Evolutionary conservation across 2,113 vertebrate species (phyloP), one percentile per base, ranked within the genome.

Genomic region (Phyllostomus hastatus): DNA sequence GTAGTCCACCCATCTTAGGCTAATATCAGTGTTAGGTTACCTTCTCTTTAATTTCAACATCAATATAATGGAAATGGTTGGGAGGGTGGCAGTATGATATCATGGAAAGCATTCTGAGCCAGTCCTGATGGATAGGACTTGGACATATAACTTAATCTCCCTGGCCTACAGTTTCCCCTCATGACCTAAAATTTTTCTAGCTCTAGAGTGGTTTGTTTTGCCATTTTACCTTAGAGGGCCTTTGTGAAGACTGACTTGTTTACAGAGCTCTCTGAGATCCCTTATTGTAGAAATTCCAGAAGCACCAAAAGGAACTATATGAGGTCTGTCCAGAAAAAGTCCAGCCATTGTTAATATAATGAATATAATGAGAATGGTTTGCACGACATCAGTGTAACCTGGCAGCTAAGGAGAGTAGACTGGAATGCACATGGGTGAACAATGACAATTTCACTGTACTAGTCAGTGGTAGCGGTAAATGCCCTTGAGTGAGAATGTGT

Each of bases 241-340:
- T 92, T 87, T 87, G 24, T 80, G 66, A 70, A 96, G 50, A 69
- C 76, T 66, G 19, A 35, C 24, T 7, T 79, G 57, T 91, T 97
- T 81, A n/a, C 81, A 88, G 35, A 85, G 10, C 5, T 76, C 54
- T 93, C 59, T 82, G 57, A 93, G 52, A 81, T 80, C 57, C 43
- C 48, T 50, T 91, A 28, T 35, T 50, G 72, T 76, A 24, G 54
- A 84, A 69, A 64, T 90, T 88, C 26, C 28, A 66, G 73, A 28
- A 92, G 43, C 57, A 59, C 88, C 38, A 59, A 88, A 91, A 52
- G 19, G 73, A 78, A 73, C 20, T 43, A 41, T 28, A 28, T 28
- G 59, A 61, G 59, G 59, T 61, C 59, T 28, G 59, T 28, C 59
- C 6, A 4, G 26, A 61, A 61, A 61, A 28, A 61, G 10, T 28